phyloP scores from a whole-genome alignment of 2,797 vertebrate genomes.

The Argyrosomus regius region DNA sequence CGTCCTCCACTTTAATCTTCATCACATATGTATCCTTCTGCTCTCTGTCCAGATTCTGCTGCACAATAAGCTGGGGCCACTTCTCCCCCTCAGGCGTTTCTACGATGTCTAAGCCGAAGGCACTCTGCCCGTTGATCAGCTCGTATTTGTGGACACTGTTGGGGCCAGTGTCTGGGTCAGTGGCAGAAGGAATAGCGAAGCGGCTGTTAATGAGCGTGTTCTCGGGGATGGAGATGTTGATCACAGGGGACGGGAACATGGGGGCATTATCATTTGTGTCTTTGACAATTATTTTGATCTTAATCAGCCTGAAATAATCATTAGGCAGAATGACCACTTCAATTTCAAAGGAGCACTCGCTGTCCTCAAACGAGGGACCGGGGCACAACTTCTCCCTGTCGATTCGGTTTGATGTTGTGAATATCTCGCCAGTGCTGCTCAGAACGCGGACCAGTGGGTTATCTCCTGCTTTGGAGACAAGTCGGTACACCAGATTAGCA shows the following conservation, averaged over 20 bases:
- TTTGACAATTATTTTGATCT: conserved; percentile 98
- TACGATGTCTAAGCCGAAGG: conserved; percentile 98
- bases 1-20: conserved; percentile 99
- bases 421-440: conserved; percentile 97
- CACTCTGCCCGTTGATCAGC: conserved; percentile 96
- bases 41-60: conserved; percentile 98
- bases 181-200: conserved; percentile 98
- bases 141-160: conserved; percentile 98
- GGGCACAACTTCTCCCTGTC: conserved; percentile 98
- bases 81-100: conserved; percentile 99
- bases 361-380: conserved; percentile 94
- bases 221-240: conserved; percentile 99
- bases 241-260: conserved; percentile 99
- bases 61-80: conserved; percentile 99
- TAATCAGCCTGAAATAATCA: conserved; percentile 98
- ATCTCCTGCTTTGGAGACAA: conserved; percentile 98
- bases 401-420: conserved; percentile 97
- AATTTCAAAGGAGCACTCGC: conserved; percentile 98
- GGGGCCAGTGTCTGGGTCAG: conserved; percentile 98
- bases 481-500: conserved; percentile 97
- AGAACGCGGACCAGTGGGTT: conserved; percentile 96
- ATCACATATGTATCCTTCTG: conserved; percentile 99
- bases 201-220: conserved; percentile 99
- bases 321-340: conserved; percentile 99
- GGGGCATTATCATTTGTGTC: conserved; percentile 99